Conservation (phyloP, 2,888 invertebrate species). For the Apoderus coryli region DNA sequence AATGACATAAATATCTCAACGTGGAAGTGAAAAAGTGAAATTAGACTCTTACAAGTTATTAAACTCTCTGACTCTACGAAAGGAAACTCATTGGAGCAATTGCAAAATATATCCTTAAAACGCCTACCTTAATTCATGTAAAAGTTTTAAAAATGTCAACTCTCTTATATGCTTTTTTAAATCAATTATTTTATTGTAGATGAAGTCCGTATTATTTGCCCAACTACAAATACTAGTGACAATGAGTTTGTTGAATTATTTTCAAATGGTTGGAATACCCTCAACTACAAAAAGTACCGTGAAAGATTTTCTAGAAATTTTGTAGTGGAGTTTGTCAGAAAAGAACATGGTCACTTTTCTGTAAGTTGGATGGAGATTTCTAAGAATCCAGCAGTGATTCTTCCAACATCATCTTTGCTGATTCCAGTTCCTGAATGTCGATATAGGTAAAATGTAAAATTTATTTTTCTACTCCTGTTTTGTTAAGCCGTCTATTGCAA, state of each 20-base stretch:
- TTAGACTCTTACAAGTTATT: too few relatives aligned
- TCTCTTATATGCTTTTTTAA: too few relatives aligned
- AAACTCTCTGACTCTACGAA: too few relatives aligned
- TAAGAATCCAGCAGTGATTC: slow-evolving; percentile 44
- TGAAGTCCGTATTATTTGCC: slow-evolving; percentile 50
- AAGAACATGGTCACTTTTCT: slow-evolving; percentile 56
- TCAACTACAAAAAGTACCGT: slow-evolving; percentile 34
- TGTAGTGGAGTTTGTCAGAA: slow-evolving; percentile 59
- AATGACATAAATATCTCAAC: too few relatives aligned
- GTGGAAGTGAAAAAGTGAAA: too few relatives aligned
- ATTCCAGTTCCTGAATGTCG: slow-evolving; percentile 51
- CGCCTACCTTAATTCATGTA: too few relatives aligned
- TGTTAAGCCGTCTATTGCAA: too few relatives aligned
- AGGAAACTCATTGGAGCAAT: too few relatives aligned
- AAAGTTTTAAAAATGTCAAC: too few relatives aligned
- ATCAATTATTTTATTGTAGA: too few relatives aligned
- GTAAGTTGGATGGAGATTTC: slow-evolving; percentile 70
- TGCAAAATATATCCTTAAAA: too few relatives aligned
- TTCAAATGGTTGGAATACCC: slow-evolving; percentile 43
- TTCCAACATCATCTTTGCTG: slow-evolving; percentile 35
- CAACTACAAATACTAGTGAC: slow-evolving; percentile 31
- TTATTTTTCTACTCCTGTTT: too few relatives aligned
- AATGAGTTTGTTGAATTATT: slow-evolving; percentile 48
- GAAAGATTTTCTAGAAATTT: slow-evolving; percentile 45
- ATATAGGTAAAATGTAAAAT: slow-evolving; percentile 48